Conservation (phyloP, 35 echinoderm and acorn worm species). For the Chiridota heheva region DNA sequence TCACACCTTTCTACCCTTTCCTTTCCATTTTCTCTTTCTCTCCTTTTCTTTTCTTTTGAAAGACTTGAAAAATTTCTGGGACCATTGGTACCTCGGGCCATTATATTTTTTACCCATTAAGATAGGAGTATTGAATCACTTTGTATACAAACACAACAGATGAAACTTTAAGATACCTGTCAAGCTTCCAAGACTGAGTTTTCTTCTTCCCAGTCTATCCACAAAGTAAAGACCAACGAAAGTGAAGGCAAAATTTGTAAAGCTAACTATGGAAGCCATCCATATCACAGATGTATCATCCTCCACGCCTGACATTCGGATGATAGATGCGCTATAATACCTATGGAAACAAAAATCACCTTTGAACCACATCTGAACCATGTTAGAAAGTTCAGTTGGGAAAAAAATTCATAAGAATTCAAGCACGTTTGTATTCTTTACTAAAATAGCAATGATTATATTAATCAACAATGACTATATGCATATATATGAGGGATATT, state of each 20-base stretch:
- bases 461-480: no score
- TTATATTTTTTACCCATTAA: neutral
- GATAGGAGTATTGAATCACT: neutral
- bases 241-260: slow-evolving; percentile 82
- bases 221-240: slow-evolving; percentile 76
- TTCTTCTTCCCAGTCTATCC: slow-evolving; percentile 80
- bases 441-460: no score
- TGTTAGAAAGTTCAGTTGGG: no score
- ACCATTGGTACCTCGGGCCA: neutral
- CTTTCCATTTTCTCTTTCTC: no score
- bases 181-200: slow-evolving; percentile 73
- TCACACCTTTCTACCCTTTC: no score
- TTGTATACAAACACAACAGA: neutral
- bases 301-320: slow-evolving; percentile 85
- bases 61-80: no score
- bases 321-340: slow-evolving; percentile 97
- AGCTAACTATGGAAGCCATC: slow-evolving; percentile 78
- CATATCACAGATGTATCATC: slow-evolving; percentile 69
- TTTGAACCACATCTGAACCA: no score
- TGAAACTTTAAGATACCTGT: slow-evolving; percentile 56
- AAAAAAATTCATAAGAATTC: no score
- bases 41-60: no score
- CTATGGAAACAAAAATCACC: slow-evolving; percentile 33
- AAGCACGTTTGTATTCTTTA: no score
- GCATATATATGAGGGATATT: no score